Evolutionary conservation across 2,888 invertebrate genomes (phyloP).

Genomic region (Agrochola macilenta): DNA sequence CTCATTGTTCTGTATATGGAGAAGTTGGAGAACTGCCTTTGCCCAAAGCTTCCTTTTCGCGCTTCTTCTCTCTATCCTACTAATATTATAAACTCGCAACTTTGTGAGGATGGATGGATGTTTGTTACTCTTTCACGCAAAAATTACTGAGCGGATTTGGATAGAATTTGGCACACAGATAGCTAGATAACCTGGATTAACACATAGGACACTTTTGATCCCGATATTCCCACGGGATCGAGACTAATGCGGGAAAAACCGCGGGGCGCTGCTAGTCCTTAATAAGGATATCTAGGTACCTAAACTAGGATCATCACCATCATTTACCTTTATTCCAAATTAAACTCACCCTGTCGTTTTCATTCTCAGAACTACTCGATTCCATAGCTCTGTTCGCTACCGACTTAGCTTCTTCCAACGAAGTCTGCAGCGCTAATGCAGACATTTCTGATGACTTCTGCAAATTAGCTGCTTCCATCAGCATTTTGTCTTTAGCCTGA

Average conservation of each 20-base stretch:
- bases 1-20: not conserved
- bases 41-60: not conserved
- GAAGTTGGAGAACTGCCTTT: not conserved
- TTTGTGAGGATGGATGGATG: too few relatives aligned
- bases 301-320: not conserved
- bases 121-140: too few relatives aligned
- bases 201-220: too few relatives aligned
- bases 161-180: too few relatives aligned
- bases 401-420: slow-evolving; percentile 83
- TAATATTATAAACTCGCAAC: too few relatives aligned
- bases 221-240: too few relatives aligned
- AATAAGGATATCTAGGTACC: not conserved
- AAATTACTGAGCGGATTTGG: too few relatives aligned
- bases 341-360: slow-evolving; percentile 84
- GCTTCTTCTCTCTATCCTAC: too few relatives aligned
- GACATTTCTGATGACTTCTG: slow-evolving; percentile 85
- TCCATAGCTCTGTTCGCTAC: slow-evolving; percentile 83
- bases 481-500: slow-evolving; percentile 82
- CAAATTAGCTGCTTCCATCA: slow-evolving; percentile 83
- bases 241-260: too few relatives aligned
- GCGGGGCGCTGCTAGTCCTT: not conserved
- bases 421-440: slow-evolving; percentile 85
- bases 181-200: too few relatives aligned
- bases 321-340: not conserved
- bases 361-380: slow-evolving; percentile 77